Conservation (phyloP, 2,888 invertebrate genomes). For the Coleophora deauratella region DNA sequence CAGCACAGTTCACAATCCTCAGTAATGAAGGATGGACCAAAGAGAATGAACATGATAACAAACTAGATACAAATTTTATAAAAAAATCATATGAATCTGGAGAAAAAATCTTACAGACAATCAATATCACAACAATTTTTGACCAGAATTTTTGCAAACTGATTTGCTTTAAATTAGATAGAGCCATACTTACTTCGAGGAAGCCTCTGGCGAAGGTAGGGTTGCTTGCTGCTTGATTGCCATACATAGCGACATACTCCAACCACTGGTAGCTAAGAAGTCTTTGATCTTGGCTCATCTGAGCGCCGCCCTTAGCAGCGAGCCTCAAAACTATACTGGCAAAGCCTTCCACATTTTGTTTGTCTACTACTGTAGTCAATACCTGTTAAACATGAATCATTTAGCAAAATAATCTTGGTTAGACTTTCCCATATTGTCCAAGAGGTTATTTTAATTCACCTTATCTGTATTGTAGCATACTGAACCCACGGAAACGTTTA, state of each 20-base stretch:
- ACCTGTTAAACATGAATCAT: conserved; percentile 46
- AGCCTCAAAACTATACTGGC: conserved; percentile 67
- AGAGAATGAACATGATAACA: too few relatives aligned
- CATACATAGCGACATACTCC: conserved; percentile 75
- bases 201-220: conserved; percentile 58
- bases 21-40: too few relatives aligned
- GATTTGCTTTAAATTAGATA: too few relatives aligned
- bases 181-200: conserved; percentile 51
- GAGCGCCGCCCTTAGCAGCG: conserved; percentile 48
- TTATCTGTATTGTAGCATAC: conserved; percentile 71
- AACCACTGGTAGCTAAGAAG: conserved; percentile 77
- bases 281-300: conserved; percentile 51
- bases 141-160: too few relatives aligned
- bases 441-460: conserved; percentile 26
- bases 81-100: too few relatives aligned
- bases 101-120: too few relatives aligned
- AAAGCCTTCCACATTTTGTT: conserved; percentile 62
- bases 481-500: conserved; percentile 64
- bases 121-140: too few relatives aligned
- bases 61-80: too few relatives aligned
- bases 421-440: not conserved
- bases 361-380: conserved; percentile 54
- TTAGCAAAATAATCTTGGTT: not conserved
- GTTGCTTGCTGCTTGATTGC: conserved; percentile 59
- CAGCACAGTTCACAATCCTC: too few relatives aligned